Evolutionary conservation across 2,113 vertebrate genomes (phyloP), one percentile per base, ranked within the genome.

Genomic region (Heterotilapia buettikoferi): DNA sequence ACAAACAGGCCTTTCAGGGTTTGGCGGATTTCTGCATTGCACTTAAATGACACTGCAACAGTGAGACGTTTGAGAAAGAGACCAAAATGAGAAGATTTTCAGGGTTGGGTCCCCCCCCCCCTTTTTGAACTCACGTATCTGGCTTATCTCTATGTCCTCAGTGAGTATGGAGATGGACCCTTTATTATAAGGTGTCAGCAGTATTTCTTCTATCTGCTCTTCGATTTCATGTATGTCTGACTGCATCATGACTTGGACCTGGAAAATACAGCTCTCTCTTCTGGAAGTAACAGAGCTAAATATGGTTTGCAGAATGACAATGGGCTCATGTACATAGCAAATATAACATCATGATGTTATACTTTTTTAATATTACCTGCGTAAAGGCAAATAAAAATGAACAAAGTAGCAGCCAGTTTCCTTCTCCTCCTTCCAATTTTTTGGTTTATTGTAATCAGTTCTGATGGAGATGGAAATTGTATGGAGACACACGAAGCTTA

Each of bases 1-100:
- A 71, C 81, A 80, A 97, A 98, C 66, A 88, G 93, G 9, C 97
- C 97, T 85, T 97, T 96, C 91, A 93, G 93, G 10, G 90, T 94
- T 5, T 93, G 95, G 14, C 85, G 38, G 3, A 86, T 94, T 85
- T 95, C 89, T 6, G 90, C 83, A 5, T 89, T 84, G 61, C 98
- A 99, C 10, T 78, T 88, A 24, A 89, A 87, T 21, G 95, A 92
- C 36, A 92, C 98, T 98, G 85, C 24, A 89, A 82, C 9, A 78
- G 2, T 6, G 13, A 31, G 82, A 82, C 14, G 82, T 5, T 66
- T 80, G 21, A 47, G 43, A 73, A 33, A 52, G 9, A 53, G 26
- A n/a, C 31, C 18, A 52, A 50, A 4, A 76, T 24, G 18, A 24
- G 21, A 9, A 31, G 13, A 59, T 19, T 57, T 80, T 38, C 8